Conservation (phyloP, 1,140 invertebrate genomes). For the Pantala flavescens region DNA sequence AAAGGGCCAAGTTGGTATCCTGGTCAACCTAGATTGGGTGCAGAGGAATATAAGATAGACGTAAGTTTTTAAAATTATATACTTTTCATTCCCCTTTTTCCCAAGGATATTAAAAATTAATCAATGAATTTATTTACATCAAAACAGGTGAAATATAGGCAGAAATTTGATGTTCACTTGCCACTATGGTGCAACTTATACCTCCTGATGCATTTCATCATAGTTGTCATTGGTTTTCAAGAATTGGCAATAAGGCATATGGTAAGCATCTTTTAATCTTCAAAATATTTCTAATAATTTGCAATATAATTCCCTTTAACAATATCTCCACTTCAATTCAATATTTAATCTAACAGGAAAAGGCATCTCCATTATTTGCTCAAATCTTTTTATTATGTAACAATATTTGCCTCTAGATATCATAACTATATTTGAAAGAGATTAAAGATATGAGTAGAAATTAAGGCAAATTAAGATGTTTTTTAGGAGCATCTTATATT, state of each 20-base stretch:
- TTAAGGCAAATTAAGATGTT: no score
- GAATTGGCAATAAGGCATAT: constrained; percentile 46
- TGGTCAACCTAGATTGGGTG: constrained; percentile 66
- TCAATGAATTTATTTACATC: no score
- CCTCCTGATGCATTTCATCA: constrained; percentile 53
- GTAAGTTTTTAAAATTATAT: constrained; percentile 48
- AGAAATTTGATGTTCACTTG: constrained; percentile 59
- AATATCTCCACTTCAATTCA: no score
- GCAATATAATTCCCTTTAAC: no score
- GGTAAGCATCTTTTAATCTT: constrained; percentile 39
- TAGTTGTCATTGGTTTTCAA: constrained; percentile 52
- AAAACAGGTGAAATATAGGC: constrained; percentile 43
- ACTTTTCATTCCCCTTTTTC: constrained; percentile 12
- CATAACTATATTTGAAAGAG: no score
- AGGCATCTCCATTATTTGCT: no score
- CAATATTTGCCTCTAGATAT: no score
- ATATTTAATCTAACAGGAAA: no score
- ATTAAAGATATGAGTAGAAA: no score
- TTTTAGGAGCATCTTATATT: no score
- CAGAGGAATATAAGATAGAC: constrained; percentile 61
- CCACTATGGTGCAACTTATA: constrained; percentile 58
- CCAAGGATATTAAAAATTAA: neutral
- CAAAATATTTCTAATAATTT: no score
- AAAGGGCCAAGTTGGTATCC: constrained; percentile 85
- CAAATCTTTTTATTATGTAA: no score